Base-by-base conservation (phyloP, 2,888 invertebrate species). In the Drosophila longiperda region DNA sequence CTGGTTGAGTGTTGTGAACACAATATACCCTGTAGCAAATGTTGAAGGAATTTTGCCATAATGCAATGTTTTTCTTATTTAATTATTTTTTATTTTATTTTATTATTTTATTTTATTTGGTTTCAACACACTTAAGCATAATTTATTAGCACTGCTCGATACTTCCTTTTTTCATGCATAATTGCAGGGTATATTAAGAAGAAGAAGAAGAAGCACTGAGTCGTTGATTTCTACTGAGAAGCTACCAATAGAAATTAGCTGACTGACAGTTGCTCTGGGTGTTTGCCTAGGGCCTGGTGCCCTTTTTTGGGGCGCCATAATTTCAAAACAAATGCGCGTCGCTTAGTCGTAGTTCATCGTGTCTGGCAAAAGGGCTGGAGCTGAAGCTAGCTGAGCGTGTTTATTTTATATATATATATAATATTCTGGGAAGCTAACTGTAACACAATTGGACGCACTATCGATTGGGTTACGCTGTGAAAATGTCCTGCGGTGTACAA, bases 401-500 rank as follows among this genome's bases (percentile, higher is more conserved):
- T 67, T 52, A 61, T 26, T 45, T 48, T 54, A n/a, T 23, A 23
- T 7, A 49, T 15, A 15, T 12, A 20, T 20, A 20, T 11, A 66
- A 48, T 54, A 55, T 38, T 55, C 17, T 38, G n/a, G 17, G 52
- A 72, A 60, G 34, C 49, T 74, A 49, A 58, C 58, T 70, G 67
- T 40, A 66, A 48, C 49, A 66, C 48, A 73, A 66, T 78, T 82
- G 36, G 42, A 82, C 74, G 65, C 67, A 70, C 78, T 89, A 84
- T 84, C 73, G 83, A 84, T 84, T 84, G 70, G 62, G 45, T 45
- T n/a, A 23, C 20, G 17, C 20, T 23, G 11, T 26, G n/a, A 80
- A 73, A 61, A 91, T 91, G 91, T 86, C 86, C 73, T 89, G 90
- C 54, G 86, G 82, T 68, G 69, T 89, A 66, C 88, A 86, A 48